Base-by-base conservation (phyloP, 2,888 invertebrate species). In the Eupeodes latifasciatus region DNA sequence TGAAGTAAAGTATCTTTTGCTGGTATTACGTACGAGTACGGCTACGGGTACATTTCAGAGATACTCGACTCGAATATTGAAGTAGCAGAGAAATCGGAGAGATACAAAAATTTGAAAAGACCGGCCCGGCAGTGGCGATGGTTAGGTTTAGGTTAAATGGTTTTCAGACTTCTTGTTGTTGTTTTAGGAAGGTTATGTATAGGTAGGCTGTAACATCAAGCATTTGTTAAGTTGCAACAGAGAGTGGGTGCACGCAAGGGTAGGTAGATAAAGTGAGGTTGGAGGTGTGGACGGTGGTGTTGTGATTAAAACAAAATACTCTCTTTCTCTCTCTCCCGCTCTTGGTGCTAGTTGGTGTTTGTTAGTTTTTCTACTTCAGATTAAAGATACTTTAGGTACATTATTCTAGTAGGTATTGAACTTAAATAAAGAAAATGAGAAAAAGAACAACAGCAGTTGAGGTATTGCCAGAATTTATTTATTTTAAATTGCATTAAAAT, bases 1-100 rank as follows among this genome's bases (percentile, higher is more conserved):
- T 86, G 82, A 57, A 79, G 81, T 69, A 72, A 62, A 51, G 75
- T 84, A 78, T 88, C 81, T 85, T 74, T 77, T 19, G 51, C 69
- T 16, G 69, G 62, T 44, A 77, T 40, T 27, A 27, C 27, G 27
- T 27, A 27, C 27, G 27, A 27, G 27, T 27, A 27, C 3, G 40
- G 5, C 9, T 40, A 4, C 69, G 34, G 69, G 62, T 44, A 77
- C 44, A 79, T 51, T 40, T 82, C 27, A 72, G 57, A 72, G 62
- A 78, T 81, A 71, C 49, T 79, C 40, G 11, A 40, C 7, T 62
- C 16, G 16, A 62, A 16, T 40, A 51, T 81, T 49, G 34, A 67
- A 76, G 34, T 75, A 78, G 27, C 66, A 9, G 66, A 77, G 76
- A 76, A 55, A 61, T 62, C 16, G 11, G 57, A 40, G 72, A 72